Conservation (phyloP, 30 jellyfish, hydroid and myxozoan genomes). For the Aurelia sp. region DNA sequence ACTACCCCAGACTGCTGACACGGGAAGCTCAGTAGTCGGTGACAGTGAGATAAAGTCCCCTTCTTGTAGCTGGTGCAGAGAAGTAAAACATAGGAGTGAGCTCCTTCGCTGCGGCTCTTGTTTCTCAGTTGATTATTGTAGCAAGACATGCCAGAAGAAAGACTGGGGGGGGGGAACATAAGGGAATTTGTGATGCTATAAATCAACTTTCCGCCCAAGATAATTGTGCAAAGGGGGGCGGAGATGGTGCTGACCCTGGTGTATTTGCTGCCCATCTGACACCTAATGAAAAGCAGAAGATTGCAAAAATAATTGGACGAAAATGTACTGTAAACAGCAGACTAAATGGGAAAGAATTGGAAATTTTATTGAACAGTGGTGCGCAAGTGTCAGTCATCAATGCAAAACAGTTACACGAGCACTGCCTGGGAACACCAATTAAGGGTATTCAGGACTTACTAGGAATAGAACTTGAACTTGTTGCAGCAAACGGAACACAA, state of each 20-base stretch:
- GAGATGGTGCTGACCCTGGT: constrained; percentile 12
- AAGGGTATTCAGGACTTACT: constrained; percentile 11
- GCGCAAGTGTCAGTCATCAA: constrained; percentile 29
- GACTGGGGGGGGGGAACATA: constrained; percentile 28
- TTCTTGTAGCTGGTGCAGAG: constrained; percentile 37
- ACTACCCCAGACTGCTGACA: constrained; percentile 33
- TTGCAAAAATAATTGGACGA: neutral
- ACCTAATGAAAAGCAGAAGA: constrained; percentile 15
- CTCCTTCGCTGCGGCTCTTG: constrained; percentile 29
- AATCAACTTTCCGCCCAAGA: constrained; percentile 3
- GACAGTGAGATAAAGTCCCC: constrained; percentile 24
- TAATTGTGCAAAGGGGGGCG: neutral
- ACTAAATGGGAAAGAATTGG: constrained; percentile 5
- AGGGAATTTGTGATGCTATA: constrained; percentile 22
- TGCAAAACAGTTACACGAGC: neutral
- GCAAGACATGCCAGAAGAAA: constrained; percentile 10
- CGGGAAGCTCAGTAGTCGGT: constrained; percentile 30
- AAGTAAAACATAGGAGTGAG: constrained; percentile 41
- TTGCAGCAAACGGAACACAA: constrained; percentile 17
- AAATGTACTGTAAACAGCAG: neutral
- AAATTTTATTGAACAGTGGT: constrained; percentile 10
- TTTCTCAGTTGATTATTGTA: constrained; percentile 17
- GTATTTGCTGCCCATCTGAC: constrained; percentile 25
- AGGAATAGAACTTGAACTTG: constrained; percentile 9
- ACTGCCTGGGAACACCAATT: neutral